Evolutionary conservation across 92 coral and sea anemone species (phyloP), one percentile per base, ranked within the genome.

Genomic region (Diadumene lineata): DNA sequence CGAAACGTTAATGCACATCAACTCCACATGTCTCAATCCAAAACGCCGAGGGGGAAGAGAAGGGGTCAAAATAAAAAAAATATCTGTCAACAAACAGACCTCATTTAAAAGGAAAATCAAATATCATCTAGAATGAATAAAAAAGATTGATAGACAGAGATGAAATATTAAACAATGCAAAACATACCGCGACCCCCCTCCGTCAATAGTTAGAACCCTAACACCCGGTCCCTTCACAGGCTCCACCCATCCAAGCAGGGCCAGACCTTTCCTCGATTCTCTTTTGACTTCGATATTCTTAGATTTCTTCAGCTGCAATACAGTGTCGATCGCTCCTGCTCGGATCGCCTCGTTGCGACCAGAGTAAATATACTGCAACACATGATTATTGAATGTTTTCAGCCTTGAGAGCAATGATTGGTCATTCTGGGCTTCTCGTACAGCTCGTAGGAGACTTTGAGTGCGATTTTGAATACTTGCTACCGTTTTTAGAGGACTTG

Each of bases 381-480:
- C 70, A 72, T 94, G 98, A 19, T 91, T 90, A 74, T 81, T 91
- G 26, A 94, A 90, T 67, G 85, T 89, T 60, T 88, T 94, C 2
- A 94, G 89, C 26, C 98, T 86, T 65, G 85, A 81, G 22, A 91
- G 77, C 48, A 85, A 60, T 0, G 98, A 94, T 44, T 92, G 97
- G 26, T 92, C 92, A 48, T 82, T 92, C 73, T 89, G 91, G 3
- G 98, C 97, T 18, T 71, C 75, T 51, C 92, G 73, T 56, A 94
- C 81, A 22, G 97, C 90, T 55, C 91, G 83, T 21, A 94, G 87
- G 19, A 92, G 90, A 26, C 92, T 85, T 1, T 92, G 86, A 0
- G 97, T 91, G 21, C 98, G 92, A 73, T 92, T 94, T 60, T 94
- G 98, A 43, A 94, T 81, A 70, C 92, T 94, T 28, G 97, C 92